Evolutionary conservation across 2,113 vertebrate species (phyloP).

Genomic region (Forbesichthys agassizii): DNA sequence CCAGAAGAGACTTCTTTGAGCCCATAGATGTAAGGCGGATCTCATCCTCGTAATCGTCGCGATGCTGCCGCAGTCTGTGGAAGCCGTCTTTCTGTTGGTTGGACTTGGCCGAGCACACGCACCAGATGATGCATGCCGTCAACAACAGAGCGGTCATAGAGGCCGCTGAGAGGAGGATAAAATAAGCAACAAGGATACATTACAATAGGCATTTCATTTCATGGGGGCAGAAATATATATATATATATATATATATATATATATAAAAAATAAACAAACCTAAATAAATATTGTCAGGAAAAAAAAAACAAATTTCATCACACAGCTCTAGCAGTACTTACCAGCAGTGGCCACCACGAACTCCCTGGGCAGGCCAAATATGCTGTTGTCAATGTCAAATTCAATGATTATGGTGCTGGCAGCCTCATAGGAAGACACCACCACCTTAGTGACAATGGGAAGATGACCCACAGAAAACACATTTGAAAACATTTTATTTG

Average conservation of each 20-base stretch:
- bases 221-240: too few species aligned
- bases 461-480: neutral
- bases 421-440: constrained; percentile 82
- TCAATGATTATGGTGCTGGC: constrained; percentile 84
- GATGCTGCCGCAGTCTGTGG: constrained; percentile 92
- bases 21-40: constrained; percentile 92
- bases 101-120: constrained; percentile 94
- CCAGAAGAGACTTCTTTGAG: constrained; percentile 95
- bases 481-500: neutral
- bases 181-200: neutral
- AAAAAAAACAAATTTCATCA: too few species aligned
- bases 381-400: constrained; percentile 90
- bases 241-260: neutral
- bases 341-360: constrained; percentile 94
- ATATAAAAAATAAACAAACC: too few species aligned
- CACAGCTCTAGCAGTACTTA: constrained; percentile 56
- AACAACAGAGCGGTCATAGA: constrained; percentile 92
- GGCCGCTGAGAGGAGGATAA: constrained; percentile 76
- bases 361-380: constrained; percentile 92
- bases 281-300: too few species aligned
- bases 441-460: constrained; percentile 73
- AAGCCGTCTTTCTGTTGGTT: constrained; percentile 97
- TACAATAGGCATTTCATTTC: neutral
- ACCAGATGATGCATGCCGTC: constrained; percentile 96
- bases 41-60: constrained; percentile 94